Conservation (phyloP, 2,888 invertebrate genomes). For the Cerastis leucographa region DNA sequence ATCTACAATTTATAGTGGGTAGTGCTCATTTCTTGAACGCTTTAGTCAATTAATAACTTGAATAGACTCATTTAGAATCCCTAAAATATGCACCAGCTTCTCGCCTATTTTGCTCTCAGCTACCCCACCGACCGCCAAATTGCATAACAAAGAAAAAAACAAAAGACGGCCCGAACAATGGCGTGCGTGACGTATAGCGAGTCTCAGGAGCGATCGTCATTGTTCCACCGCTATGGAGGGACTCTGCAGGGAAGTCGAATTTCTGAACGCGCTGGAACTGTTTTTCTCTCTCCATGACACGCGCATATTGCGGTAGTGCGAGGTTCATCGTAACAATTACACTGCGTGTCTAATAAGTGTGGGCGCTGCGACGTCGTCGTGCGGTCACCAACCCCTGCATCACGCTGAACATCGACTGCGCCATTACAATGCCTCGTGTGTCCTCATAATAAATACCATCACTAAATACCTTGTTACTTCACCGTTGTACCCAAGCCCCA, state of each 20-base stretch:
- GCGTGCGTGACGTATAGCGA: slow-evolving; percentile 80
- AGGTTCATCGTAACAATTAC: slow-evolving; percentile 65
- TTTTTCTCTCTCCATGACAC: slow-evolving; percentile 28
- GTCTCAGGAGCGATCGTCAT: slow-evolving; percentile 80
- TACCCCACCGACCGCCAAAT: slow-evolving; percentile 76
- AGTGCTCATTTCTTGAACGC: slow-evolving; percentile 17
- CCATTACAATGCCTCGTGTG: slow-evolving; percentile 59
- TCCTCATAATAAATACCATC: slow-evolving; percentile 65
- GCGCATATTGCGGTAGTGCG: slow-evolving; percentile 55
- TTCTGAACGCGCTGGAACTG: slow-evolving; percentile 63
- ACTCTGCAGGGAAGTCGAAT: slow-evolving; percentile 71
- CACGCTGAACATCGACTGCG: slow-evolving; percentile 49
- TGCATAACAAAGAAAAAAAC: slow-evolving; percentile 81
- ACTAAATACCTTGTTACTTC: slow-evolving; percentile 65
- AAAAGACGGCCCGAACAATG: slow-evolving; percentile 81
- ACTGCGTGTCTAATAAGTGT: slow-evolving; percentile 57
- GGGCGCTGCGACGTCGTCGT: slow-evolving; percentile 56
- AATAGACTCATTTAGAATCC: slow-evolving; percentile 66
- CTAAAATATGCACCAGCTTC: slow-evolving; percentile 77
- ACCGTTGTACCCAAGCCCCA: slow-evolving; percentile 48
- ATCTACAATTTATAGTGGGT: slow-evolving; percentile 32
- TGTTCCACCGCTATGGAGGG: slow-evolving; percentile 77
- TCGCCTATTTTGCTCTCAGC: slow-evolving; percentile 75
- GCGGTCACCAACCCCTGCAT: slow-evolving; percentile 66
- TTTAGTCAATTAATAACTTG: slow-evolving; percentile 54